Evolutionary conservation across 2,113 vertebrate genomes (phyloP).

Genomic region (Austrofundulus limnaeus): DNA sequence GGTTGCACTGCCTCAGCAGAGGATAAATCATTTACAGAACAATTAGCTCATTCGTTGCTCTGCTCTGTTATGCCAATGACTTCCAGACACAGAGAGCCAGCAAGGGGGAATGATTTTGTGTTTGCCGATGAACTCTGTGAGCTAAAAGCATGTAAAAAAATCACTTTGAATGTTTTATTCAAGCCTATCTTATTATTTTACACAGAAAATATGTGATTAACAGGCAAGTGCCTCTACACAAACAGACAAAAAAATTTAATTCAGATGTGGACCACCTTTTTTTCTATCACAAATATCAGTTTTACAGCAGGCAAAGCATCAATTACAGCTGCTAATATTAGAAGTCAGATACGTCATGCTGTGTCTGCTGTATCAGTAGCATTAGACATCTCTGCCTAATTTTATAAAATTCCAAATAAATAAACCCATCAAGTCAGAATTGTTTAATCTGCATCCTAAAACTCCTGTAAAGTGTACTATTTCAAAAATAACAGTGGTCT

Average conservation of each 20-base stretch:
- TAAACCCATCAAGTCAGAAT: constrained; percentile 29
- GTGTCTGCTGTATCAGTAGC: background rate
- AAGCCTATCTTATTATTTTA: background rate
- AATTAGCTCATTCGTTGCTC: constrained; percentile 80
- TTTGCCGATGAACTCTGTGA: constrained; percentile 16
- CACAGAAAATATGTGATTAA: no score
- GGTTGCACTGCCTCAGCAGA: constrained; percentile 68
- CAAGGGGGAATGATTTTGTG: constrained; percentile 29
- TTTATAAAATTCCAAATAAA: constrained; percentile 52
- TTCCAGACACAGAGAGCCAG: constrained; percentile 67
- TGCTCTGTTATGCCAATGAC: constrained; percentile 67
- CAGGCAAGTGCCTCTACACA: constrained; percentile 1
- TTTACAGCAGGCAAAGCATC: constrained; percentile 32
- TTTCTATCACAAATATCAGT: constrained; percentile 41
- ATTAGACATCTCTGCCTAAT: constrained; percentile 22
- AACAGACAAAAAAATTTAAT: constrained; percentile 26
- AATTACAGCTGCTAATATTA: constrained; percentile 39
- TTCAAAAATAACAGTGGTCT: constrained; percentile 40
- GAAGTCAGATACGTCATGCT: constrained; percentile 21
- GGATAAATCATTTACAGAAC: constrained; percentile 78
- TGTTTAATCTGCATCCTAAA: constrained; percentile 25
- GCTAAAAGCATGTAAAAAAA: constrained; percentile 13
- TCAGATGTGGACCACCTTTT: constrained; percentile 37
- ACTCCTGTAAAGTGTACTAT: constrained; percentile 29
- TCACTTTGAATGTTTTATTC: constrained; percentile 9